Evolutionary conservation across 2,888 invertebrate genomes (phyloP).

Genomic region (Folsomia candida): DNA sequence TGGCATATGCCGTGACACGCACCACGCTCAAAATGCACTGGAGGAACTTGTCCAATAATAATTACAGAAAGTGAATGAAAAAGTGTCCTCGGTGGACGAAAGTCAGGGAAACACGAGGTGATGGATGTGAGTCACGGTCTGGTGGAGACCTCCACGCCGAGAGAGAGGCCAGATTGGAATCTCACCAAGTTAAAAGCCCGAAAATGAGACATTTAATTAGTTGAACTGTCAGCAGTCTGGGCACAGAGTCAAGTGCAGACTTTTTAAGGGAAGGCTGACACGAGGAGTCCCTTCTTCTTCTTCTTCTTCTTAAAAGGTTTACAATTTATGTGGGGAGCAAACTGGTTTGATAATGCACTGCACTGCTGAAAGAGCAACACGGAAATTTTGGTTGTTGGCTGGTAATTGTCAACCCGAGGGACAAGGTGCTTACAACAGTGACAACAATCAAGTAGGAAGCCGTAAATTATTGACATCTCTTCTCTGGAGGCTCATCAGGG

Average conservation of each 20-base stretch:
- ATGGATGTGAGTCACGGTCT: neutral
- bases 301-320: constrained; percentile 11
- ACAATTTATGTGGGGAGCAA: constrained; percentile 4
- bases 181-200: constrained; percentile 17
- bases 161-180: constrained; percentile 7
- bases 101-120: no score
- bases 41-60: no score
- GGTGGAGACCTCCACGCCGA: constrained; percentile 5
- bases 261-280: neutral
- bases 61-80: no score
- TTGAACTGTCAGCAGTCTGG: constrained; percentile 14
- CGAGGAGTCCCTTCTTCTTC: no score
- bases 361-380: neutral
- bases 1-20: no score
- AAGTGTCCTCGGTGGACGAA: no score
- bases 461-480: constrained; percentile 20
- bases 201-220: constrained; percentile 25
- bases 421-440: constrained; percentile 33
- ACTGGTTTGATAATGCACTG: neutral
- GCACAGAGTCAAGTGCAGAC: neutral
- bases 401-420: constrained; percentile 30
- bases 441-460: constrained; percentile 17
- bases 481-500: constrained; percentile 1
- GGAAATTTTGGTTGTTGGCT: constrained; percentile 16
- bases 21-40: no score